Base-by-base conservation (phyloP, 2,113 vertebrate species). In the Sigmodon hispidus region DNA sequence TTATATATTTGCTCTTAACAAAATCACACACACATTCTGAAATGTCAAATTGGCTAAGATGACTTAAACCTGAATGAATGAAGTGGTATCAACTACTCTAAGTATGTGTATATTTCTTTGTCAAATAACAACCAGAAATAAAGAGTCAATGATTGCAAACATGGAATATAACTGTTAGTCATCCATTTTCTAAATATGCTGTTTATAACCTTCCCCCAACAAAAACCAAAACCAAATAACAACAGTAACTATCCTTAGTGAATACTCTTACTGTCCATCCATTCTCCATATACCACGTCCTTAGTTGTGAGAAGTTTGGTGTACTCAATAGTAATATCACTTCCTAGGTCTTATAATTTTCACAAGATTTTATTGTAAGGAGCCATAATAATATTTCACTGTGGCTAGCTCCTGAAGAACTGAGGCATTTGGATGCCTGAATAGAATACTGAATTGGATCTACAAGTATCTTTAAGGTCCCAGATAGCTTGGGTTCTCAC, bases 31-130 rank as follows among this genome's bases (percentile, higher is more conserved):
- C 4, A 57, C 63, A 89, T 91, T 29, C 21, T 89, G 15, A 21
- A 87, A 83, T 80, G 59, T 89, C 45, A 75, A 87, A 40, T 93
- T 89, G 36, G 50, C n/a, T 48, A 52, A 83, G 92, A 94, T 89
- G 22, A 83, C 86, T 93, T 34, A 19, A 75, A 55, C 57, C 76
- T 29, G 48, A 63, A 89, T 76, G 31, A 24, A 1, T 19, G 75
- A 31, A 21, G 21, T 52, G 61, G 52, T 59, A 91, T 34, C 80
- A 94, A 8, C 13, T 13, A 34, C 59, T 87, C 19, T 31, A 81
- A 31, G 31, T 8, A 73, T 10, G 17, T 57, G 61, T 4, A 4
- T 52, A 29, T 67, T 96, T 91, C 4, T 79, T 91, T 97, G 15
- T 9, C 45, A n/a, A 50, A 16, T 40, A 43, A 91, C 1, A 43